Percentiles rank a stretch among this genome's conserved stretches.
Evolutionary conservation across 2,797 vertebrate genomes (phyloP).

Genomic region (Dendrocincla fuliginosa): DNA sequence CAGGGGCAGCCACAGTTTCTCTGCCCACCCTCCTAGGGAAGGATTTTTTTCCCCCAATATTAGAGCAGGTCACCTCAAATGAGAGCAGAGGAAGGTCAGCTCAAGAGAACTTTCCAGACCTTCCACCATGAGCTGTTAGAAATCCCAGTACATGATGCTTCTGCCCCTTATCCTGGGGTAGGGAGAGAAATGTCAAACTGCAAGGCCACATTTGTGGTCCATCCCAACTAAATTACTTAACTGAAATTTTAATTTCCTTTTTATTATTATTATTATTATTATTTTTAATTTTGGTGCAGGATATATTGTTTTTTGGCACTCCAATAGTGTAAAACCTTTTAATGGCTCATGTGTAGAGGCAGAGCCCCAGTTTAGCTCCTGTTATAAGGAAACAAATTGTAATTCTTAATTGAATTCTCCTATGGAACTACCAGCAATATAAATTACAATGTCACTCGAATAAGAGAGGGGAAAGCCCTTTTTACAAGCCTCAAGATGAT

Average conservation of each 20-base stretch:
- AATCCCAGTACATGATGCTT: not conserved
- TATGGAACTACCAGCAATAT: slow-evolving; percentile 8
- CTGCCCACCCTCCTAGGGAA: not conserved
- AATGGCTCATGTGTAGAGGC: not conserved
- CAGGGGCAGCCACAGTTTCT: not conserved
- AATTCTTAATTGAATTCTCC: slow-evolving; percentile 43
- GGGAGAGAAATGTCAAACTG: not conserved
- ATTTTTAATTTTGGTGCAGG: not conserved
- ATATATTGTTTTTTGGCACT: not conserved
- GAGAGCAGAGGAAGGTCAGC: not conserved
- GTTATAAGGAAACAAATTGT: slow-evolving; percentile 23
- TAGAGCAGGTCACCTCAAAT: not conserved
- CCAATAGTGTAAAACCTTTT: not conserved
- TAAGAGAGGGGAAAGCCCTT: not conserved
- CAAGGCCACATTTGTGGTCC: fast-evolving
- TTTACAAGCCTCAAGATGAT: slow-evolving; percentile 39
- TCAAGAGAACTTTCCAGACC: not conserved
- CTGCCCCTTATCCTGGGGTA: not conserved
- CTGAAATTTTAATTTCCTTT: not conserved
- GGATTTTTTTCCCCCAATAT: not conserved
- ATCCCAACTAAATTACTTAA: not conserved
- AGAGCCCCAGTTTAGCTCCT: not conserved
- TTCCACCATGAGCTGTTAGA: not conserved
- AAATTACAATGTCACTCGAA: slow-evolving; percentile 14
- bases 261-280: too few relatives aligned